Percentiles rank a stretch among this genome's conserved stretches.
These are phyloP conservation scores for Pristionchus arcanus DNA, from an alignment of 2,888 invertebrate species.

Conservation along the genomic window DNA sequence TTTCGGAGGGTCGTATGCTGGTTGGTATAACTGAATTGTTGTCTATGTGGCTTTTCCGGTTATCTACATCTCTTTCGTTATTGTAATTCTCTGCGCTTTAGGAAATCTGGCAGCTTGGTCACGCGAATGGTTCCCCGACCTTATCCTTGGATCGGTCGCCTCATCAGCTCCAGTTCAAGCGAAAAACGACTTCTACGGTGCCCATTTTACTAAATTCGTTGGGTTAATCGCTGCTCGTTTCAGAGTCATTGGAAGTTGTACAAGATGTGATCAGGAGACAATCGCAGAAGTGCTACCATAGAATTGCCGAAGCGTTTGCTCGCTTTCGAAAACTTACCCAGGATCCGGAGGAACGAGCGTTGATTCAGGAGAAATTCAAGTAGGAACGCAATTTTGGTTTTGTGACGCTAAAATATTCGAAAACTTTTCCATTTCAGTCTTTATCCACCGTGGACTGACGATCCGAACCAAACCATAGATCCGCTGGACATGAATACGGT, in stretches of 20 bases:
- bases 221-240: background rate
- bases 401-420: background rate
- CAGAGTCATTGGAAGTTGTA: background rate
- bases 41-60: background rate
- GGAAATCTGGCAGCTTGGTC: slow-evolving; percentile 93
- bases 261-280: background rate
- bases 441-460: background rate
- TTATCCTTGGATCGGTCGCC: slow-evolving; percentile 90
- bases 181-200: slow-evolving; percentile 89
- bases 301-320: background rate
- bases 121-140: slow-evolving; percentile 89
- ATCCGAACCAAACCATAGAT: background rate
- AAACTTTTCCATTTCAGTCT: background rate
- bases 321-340: background rate
- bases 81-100: slow-evolving; percentile 55
- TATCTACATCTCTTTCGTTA: background rate
- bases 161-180: slow-evolving; percentile 93
- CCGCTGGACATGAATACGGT: background rate
- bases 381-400: background rate
- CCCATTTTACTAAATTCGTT: background rate
- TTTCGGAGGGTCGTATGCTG: slow-evolving; percentile 89
- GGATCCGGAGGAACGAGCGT: background rate
- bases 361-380: slow-evolving; percentile 10
- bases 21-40: no score
- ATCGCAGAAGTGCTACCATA: background rate